Evolutionary conservation across 1,140 invertebrate species (phyloP).

Genomic region (Camponotus floridanus): DNA sequence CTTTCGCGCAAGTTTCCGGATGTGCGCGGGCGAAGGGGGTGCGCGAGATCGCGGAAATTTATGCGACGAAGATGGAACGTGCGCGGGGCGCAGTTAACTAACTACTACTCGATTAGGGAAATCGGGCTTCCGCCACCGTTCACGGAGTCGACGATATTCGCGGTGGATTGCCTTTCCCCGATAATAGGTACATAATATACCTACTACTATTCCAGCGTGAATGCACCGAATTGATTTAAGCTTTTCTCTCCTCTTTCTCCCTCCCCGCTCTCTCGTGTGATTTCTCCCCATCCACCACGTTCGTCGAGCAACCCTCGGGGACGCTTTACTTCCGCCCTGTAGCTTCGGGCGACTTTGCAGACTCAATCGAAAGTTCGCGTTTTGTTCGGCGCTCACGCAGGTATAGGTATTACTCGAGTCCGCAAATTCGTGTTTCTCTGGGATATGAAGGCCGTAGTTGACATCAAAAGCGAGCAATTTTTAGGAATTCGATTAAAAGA

Average conservation of each 20-base stretch:
- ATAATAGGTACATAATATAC: slow-evolving; percentile 77
- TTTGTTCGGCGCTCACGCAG: slow-evolving; percentile 64
- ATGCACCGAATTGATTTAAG: slow-evolving; percentile 77
- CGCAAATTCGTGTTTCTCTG: slow-evolving; percentile 18
- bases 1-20: slow-evolving; percentile 26
- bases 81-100: slow-evolving; percentile 65
- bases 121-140: slow-evolving; percentile 68
- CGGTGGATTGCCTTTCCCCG: slow-evolving; percentile 72
- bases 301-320: slow-evolving; percentile 45
- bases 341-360: slow-evolving; percentile 66
- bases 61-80: slow-evolving; percentile 46
- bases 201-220: slow-evolving; percentile 72
- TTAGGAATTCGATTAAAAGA: neutral
- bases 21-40: neutral
- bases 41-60: slow-evolving; percentile 17
- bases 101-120: slow-evolving; percentile 73
- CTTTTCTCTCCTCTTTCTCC: slow-evolving; percentile 28
- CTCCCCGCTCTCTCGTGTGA: neutral
- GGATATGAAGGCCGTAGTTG: neutral
- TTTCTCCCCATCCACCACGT: neutral
- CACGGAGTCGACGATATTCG: slow-evolving; percentile 71
- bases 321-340: slow-evolving; percentile 63
- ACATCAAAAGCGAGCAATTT: slow-evolving; percentile 2
- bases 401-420: slow-evolving; percentile 52
- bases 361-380: slow-evolving; percentile 74